phyloP scores from a whole-genome alignment of 2,888 invertebrate species.

The Campoletis raptor region DNA sequence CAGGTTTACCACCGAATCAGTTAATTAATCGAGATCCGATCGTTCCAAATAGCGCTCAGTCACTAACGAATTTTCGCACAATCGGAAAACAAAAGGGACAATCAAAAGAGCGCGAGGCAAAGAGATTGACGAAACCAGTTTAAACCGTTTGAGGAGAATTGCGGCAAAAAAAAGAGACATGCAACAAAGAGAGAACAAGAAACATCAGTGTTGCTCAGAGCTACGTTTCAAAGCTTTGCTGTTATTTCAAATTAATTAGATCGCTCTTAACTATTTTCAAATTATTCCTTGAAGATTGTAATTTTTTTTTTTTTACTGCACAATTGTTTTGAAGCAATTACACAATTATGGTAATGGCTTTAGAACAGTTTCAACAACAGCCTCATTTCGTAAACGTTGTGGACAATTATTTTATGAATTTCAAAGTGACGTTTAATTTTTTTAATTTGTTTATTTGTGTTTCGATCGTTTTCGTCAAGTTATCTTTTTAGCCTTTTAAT shows the following conservation, averaged over 20 bases:
- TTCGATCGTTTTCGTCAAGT: background rate
- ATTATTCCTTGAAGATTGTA: background rate
- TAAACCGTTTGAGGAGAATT: constrained; percentile 4
- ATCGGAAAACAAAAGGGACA: constrained; percentile 33
- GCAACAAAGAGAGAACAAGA: background rate
- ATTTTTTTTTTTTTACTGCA: background rate
- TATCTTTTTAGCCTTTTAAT: background rate
- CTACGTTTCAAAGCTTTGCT: background rate
- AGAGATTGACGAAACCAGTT: background rate
- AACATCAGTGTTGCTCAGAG: constrained; percentile 21
- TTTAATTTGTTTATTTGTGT: background rate
- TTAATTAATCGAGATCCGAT: constrained; percentile 66
- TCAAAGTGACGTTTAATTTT: background rate
- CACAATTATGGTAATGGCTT: background rate
- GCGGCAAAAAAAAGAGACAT: background rate
- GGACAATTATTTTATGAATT: background rate
- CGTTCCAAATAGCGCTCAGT: constrained; percentile 49
- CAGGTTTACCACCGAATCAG: constrained; percentile 61
- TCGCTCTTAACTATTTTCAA: background rate
- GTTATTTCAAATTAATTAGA: background rate
- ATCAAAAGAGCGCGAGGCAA: constrained; percentile 25
- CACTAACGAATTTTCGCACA: constrained; percentile 55
- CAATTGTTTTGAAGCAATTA: background rate
- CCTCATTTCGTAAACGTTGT: background rate
- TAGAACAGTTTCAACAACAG: background rate